phyloP scores from a whole-genome alignment of 2,888 invertebrate species.

The Saturnia pavonia region DNA sequence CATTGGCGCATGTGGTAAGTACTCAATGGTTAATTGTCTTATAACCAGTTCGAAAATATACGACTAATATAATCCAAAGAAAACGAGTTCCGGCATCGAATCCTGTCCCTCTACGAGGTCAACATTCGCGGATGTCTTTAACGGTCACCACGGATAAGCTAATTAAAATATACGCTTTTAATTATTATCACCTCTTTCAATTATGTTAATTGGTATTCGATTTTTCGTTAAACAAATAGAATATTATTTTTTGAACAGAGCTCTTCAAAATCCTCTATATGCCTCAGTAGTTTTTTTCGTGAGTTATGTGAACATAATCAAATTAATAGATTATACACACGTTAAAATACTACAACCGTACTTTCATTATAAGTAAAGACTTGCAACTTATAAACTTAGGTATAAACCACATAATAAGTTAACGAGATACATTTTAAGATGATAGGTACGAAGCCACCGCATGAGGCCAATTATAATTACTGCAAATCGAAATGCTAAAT shows the following conservation, averaged over 20 bases:
- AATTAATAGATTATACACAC: background rate
- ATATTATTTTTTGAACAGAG: no score
- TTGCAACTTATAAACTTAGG: background rate
- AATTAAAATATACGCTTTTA: constrained; percentile 2
- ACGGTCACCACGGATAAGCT: background rate
- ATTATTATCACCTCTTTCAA: background rate
- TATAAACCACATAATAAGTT: background rate
- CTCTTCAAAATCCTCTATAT: no score
- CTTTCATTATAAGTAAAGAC: background rate
- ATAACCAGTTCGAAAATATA: background rate
- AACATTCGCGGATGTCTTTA: constrained; percentile 12
- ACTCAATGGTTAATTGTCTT: background rate
- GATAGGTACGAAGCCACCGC: background rate
- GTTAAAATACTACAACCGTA: background rate
- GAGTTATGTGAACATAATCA: no score
- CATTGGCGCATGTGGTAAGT: background rate
- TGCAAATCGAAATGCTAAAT: constrained; percentile 7
- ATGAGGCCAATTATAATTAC: constrained; percentile 1
- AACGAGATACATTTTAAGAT: constrained; percentile 2
- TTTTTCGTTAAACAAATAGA: background rate
- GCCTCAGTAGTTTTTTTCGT: no score
- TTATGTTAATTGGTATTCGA: background rate
- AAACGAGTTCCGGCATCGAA: constrained; percentile 9
- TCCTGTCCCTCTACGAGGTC: constrained; percentile 14
- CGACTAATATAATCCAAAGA: background rate